Evolutionary conservation across 2,797 vertebrate genomes (phyloP).

Genomic region (Poecilia velifera): DNA sequence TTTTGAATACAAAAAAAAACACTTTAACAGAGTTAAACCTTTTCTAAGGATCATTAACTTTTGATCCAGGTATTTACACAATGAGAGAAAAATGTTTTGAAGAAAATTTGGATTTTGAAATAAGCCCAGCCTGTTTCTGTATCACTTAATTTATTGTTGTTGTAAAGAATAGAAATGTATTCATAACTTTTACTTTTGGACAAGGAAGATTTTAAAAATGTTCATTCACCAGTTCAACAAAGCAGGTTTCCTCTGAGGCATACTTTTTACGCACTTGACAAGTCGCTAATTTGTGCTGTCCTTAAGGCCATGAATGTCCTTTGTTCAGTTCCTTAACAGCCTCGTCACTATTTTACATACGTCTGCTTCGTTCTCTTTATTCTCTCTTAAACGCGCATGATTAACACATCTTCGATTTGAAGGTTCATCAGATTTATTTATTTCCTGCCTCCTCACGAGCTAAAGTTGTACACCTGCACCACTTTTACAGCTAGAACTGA

Average conservation of each 20-base stretch:
- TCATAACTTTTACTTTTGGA: not conserved
- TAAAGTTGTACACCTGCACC: not conserved
- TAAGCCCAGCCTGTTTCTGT: not conserved
- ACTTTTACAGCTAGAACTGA: not conserved
- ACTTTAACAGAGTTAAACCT: not conserved
- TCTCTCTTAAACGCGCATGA: not conserved
- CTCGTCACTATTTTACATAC: not conserved
- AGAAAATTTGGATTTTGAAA: not conserved
- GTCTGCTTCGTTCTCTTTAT: not conserved
- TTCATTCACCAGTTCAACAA: not conserved
- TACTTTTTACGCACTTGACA: not conserved
- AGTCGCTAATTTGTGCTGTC: not conserved
- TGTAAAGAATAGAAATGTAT: not conserved
- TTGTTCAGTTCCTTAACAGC: not conserved
- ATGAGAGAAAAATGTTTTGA: not conserved
- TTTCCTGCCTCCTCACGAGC: not conserved
- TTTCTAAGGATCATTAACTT: not conserved
- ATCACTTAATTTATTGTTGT: not conserved
- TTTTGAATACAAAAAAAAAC: not conserved
- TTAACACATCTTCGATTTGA: not conserved
- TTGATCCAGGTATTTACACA: not conserved
- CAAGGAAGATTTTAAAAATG: not conserved
- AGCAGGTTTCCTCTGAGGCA: not conserved
- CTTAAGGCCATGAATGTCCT: not conserved
- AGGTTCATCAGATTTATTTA: not conserved